Base-by-base conservation (phyloP, 2,797 vertebrate genomes). In the Anguilla obscura region DNA sequence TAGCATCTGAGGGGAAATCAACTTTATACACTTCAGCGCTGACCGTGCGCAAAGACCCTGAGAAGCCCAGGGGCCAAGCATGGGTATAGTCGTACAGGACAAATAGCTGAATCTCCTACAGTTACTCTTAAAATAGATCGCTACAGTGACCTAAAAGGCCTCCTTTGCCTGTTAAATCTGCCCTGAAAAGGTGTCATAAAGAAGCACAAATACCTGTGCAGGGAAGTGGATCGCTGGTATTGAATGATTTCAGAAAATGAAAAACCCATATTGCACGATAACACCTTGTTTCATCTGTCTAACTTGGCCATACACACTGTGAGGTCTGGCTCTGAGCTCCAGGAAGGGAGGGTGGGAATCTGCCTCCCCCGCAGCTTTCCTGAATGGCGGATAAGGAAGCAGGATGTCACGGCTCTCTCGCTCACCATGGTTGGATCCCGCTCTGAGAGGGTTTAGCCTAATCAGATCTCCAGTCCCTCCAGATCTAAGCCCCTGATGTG, bases 101-200 rank as follows among this genome's bases (percentile, higher is more conserved):
- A 85, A 66, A 66, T 66, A 5, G 6, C 56, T 8, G 30, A 21
- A 58, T 36, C 54, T 79, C 21, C 33, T 85, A 18, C 40, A 85
- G 27, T 82, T 27, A 33, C 1, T 85, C 27, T 30, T 56, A 30
- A 54, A 56, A 85, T 58, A 48, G 48, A 52, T 84, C 9, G 21
- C 80, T 84, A 58, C 45, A n/a, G 27, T 36, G 30, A 85, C 83
- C 16, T 30, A 54, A 58, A 54, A n/a, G 27, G 52, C 27, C 2
- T 85, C 30, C 52, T 85, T 85, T 33, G 16, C 27, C 27, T 58
- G 36, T 85, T 18, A 66, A 85, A 63, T 9, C 18, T 85, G 84
- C 50, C 50, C 27, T 9, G 21, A 7, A 84, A 85, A 27, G 14
- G 27, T 56, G 16, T 66, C 16, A 85, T 36, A 66, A 60, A 18